Evolutionary conservation across 2,888 invertebrate genomes (phyloP).

Genomic region (Maniola hyperantus): DNA sequence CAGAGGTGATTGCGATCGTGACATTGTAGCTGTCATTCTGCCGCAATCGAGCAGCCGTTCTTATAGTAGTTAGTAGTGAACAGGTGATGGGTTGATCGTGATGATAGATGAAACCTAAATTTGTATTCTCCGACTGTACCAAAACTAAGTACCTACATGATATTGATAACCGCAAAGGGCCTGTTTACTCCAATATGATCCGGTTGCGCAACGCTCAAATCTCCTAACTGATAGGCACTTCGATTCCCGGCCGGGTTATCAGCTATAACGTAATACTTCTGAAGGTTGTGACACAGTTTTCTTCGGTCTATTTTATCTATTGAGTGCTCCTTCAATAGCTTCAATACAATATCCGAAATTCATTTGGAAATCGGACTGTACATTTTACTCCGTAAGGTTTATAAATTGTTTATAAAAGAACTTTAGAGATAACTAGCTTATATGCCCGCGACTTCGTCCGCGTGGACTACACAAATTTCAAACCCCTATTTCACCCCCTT

Average conservation of each 20-base stretch:
- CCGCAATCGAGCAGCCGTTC: no score
- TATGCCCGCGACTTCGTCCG: no score
- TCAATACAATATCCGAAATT: slow-evolving; percentile 7
- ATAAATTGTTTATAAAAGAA: no score
- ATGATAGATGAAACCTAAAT: no score
- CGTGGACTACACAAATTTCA: no score
- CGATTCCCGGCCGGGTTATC: slow-evolving; percentile 72
- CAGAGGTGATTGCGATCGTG: no score
- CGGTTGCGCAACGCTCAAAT: slow-evolving; percentile 69
- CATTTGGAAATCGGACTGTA: neutral
- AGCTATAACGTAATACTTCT: slow-evolving; percentile 58
- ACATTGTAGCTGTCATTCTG: no score
- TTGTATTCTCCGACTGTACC: no score
- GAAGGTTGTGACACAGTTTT: slow-evolving; percentile 80
- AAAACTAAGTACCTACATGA: neutral
- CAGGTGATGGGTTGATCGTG: no score
- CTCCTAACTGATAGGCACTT: slow-evolving; percentile 62
- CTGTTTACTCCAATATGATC: slow-evolving; percentile 47
- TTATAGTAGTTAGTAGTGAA: no score
- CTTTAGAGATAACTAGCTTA: neutral
- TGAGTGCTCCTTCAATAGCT: slow-evolving; percentile 52
- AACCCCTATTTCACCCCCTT: no score
- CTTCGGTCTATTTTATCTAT: slow-evolving; percentile 62
- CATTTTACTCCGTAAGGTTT: neutral
- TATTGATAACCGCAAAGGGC: slow-evolving; percentile 15